These are phyloP conservation scores for Melanotaenia parkinsoni DNA, from an alignment of 2,797 vertebrate species.

Conservation along the genomic window DNA sequence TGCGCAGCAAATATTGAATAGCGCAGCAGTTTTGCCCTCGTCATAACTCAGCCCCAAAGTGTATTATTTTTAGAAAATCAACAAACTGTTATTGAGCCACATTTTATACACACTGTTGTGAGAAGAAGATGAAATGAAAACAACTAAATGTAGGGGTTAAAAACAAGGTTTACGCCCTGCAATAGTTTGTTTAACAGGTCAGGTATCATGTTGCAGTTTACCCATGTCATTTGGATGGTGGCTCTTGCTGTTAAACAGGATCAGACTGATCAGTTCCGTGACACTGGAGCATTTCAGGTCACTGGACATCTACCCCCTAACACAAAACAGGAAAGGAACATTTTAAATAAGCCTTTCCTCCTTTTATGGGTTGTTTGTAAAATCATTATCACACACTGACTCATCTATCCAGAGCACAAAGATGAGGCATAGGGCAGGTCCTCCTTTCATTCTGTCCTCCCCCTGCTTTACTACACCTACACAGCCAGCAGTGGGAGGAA, in stretches of 20 bases:
- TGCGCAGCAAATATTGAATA: too few relatives aligned
- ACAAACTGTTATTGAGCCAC: too few relatives aligned
- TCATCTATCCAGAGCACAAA: not conserved
- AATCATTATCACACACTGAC: not conserved
- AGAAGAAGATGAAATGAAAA: not conserved
- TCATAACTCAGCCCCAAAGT: too few relatives aligned
- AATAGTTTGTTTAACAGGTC: not conserved
- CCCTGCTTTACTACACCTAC: not conserved
- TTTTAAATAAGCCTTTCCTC: not conserved
- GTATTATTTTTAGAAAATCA: too few relatives aligned
- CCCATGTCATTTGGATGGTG: not conserved
- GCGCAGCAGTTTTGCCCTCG: too few relatives aligned
- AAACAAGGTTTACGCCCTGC: not conserved
- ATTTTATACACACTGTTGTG: too few relatives aligned
- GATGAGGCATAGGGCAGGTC: not conserved
- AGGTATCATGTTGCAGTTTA: not conserved
- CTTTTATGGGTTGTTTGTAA: not conserved
- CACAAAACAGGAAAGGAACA: not conserved
- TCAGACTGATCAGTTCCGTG: not conserved
- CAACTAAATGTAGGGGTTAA: not conserved
- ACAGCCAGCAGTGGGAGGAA: not conserved
- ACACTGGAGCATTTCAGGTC: not conserved
- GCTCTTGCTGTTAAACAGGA: not conserved
- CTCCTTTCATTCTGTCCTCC: not conserved
- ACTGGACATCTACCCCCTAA: not conserved